Conservation (phyloP, 2,888 invertebrate genomes). For the Cosmia pyralina region DNA sequence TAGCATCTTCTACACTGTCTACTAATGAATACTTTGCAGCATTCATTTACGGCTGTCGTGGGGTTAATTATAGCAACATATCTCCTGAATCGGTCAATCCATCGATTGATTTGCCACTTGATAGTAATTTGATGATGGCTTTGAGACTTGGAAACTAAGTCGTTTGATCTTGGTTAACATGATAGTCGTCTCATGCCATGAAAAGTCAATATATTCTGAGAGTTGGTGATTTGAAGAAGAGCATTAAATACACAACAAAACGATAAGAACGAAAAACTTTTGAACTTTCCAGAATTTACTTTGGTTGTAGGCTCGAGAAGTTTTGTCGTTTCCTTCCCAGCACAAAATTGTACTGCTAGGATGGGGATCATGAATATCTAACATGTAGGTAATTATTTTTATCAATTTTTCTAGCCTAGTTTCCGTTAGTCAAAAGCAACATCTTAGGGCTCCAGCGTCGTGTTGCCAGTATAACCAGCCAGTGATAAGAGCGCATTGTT, state of each 20-base stretch:
- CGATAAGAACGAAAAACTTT: no score
- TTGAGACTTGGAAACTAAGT: neutral
- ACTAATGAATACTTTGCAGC: constrained; percentile 3
- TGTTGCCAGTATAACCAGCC: constrained; percentile 81
- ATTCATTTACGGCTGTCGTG: neutral
- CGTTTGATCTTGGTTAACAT: neutral
- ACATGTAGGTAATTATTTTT: neutral
- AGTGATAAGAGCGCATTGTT: constrained; percentile 88
- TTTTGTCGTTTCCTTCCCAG: neutral
- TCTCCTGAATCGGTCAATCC: constrained; percentile 7
- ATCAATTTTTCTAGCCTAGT: constrained; percentile 14
- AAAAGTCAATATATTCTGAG: no score
- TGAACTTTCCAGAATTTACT: no score
- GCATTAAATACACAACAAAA: no score
- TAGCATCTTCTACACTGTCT: neutral
- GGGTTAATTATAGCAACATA: constrained; percentile 21
- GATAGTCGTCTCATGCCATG: no score
- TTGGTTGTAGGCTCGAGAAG: neutral
- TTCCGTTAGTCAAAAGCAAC: constrained; percentile 63
- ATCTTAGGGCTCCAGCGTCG: constrained; percentile 80
- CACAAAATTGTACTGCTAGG: no score
- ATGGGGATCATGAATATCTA: neutral
- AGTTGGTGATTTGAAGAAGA: no score
- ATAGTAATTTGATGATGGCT: constrained; percentile 2
- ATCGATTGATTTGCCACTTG: constrained; percentile 11